A percentile compares a stretch with the other conserved stretches of the same genome.
These are phyloP conservation scores for Bovichtus variegatus DNA, from an alignment of 2,797 vertebrate genomes.

Conservation along the genomic window DNA sequence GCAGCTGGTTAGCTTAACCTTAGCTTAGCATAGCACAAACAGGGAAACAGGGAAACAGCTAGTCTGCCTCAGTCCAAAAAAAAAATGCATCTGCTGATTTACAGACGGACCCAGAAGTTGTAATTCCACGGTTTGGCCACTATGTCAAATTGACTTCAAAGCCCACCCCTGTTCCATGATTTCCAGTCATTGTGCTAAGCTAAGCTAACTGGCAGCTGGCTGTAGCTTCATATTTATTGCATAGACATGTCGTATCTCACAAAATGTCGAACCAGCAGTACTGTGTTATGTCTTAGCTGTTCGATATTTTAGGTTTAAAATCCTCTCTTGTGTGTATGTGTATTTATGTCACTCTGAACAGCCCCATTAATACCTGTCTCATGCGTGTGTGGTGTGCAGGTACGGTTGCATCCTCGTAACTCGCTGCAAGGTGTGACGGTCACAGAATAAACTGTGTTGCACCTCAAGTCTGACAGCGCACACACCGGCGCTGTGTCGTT, in stretches of 20 bases:
- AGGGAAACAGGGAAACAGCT: too few relatives aligned
- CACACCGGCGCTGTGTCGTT: slow-evolving; percentile 89
- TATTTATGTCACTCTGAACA: neutral
- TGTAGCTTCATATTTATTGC: too few relatives aligned
- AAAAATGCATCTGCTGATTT: too few relatives aligned
- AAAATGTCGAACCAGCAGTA: neutral
- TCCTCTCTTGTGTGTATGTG: neutral
- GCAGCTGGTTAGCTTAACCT: neutral
- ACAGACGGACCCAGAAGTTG: too few relatives aligned
- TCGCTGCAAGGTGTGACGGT: slow-evolving; percentile 91
- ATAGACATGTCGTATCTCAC: too few relatives aligned
- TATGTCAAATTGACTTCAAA: too few relatives aligned
- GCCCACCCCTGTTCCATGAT: too few relatives aligned
- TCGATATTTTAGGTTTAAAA: neutral
- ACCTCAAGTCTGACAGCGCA: slow-evolving; percentile 88
- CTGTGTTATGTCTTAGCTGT: neutral
- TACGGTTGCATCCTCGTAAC: slow-evolving; percentile 86
- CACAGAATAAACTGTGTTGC: slow-evolving; percentile 88
- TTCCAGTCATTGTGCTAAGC: too few relatives aligned
- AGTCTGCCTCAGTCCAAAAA: too few relatives aligned
- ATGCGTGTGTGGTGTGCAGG: slow-evolving; percentile 79
- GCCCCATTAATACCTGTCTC: slow-evolving; percentile 86
- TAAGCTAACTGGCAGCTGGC: too few relatives aligned
- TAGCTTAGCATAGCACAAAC: neutral
- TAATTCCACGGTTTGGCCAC: too few relatives aligned